Base-by-base conservation (phyloP, 1,140 invertebrate genomes). In the Panulirus ornatus region DNA sequence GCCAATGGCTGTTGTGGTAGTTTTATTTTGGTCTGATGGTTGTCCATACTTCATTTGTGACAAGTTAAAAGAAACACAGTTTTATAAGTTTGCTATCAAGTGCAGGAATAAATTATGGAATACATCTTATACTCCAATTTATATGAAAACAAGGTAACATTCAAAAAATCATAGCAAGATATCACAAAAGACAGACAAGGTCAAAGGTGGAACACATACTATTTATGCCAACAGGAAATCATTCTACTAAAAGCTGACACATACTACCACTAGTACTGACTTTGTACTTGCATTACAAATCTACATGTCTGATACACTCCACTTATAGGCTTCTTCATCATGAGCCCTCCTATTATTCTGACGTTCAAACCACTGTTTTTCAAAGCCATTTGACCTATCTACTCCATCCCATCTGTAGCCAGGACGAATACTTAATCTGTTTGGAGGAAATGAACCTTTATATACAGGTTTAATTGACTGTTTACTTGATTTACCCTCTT, bases 331-430 rank as follows among this genome's bases (percentile, higher is more conserved):
- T 93, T 98, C 97, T 92, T 98, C 97, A 92, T 96, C 95, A 1
- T 95, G 93, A 0, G 98, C 98, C 93, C 96, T 96, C 92, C 95
- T 96, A 8, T 96, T 95, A 92, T 97, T 97, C 91, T 96, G 95
- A 38, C 96, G 95, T 27, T 96, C 95, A 93, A 99, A 98, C 95
- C 96, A 97, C 93, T 97, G 96, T 93, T 97, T 97, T 93, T 99
- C 99, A 94, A 98, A 99, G 0, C 99, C 99, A 94, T 97, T 99
- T 5, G 98, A 99, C 36, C 99, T 94, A 93, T 99, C 98, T 0
- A 99, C 98, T 0, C 99, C 99, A 94, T 99, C 99, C 99, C 99
- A 99, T 54, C 98, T 95, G 94, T 98, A 97, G 0, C 99, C 99
- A 0, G 99, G 99, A 76, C 95, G 94, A 88, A 99, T 98, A 58